Evolutionary conservation across 2,113 vertebrate species (phyloP).

Genomic region (Clarias batrachus): DNA sequence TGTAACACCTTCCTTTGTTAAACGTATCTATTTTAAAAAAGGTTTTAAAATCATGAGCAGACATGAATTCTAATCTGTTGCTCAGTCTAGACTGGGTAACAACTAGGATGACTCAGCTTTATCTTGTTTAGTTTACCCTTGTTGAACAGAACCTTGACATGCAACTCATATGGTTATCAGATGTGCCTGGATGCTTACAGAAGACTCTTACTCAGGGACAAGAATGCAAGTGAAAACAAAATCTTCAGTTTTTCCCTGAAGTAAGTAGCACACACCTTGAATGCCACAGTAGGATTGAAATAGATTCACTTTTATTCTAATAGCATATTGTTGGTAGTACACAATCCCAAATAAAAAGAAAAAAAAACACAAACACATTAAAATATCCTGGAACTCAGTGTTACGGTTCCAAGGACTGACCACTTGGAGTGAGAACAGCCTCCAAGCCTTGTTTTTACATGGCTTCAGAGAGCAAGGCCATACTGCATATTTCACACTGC

Average conservation of each 20-base stretch:
- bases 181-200: conserved; percentile 56
- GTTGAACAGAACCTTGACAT: background rate
- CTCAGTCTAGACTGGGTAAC: background rate
- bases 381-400: conserved; percentile 25
- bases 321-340: conserved; percentile 2
- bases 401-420: conserved; percentile 45
- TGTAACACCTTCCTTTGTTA: background rate
- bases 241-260: conserved; percentile 17
- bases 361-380: background rate
- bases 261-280: background rate
- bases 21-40: background rate
- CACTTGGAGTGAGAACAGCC: conserved; percentile 62
- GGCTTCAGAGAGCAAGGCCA: conserved; percentile 52
- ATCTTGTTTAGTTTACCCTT: conserved; percentile 18
- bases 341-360: background rate
- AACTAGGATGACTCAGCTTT: conserved; percentile 15
- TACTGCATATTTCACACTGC: conserved; percentile 69
- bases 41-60: background rate
- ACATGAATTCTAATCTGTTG: background rate
- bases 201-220: conserved; percentile 17
- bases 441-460: conserved; percentile 69
- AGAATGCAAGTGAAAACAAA: conserved; percentile 17
- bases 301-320: background rate
- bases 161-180: conserved; percentile 54
- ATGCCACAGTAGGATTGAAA: background rate